Evolutionary conservation across 2,888 invertebrate species (phyloP).

Genomic region (Papilio protenor): DNA sequence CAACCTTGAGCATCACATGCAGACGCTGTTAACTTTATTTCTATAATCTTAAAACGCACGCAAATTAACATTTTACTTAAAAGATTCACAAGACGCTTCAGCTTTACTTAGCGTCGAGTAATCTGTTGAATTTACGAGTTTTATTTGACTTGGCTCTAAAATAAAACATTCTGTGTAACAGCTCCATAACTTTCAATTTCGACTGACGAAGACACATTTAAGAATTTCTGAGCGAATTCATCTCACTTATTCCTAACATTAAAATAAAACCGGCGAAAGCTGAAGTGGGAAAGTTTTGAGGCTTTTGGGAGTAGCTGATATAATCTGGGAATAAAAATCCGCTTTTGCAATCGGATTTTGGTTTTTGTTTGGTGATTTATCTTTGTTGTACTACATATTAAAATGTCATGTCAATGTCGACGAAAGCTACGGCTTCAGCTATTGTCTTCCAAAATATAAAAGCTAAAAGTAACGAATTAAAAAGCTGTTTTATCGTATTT

Average conservation of each 20-base stretch:
- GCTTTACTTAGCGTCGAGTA: not conserved
- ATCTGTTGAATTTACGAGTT: constrained; percentile 22
- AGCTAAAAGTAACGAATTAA: not conserved
- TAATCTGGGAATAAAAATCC: constrained; percentile 13
- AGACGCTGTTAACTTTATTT: not conserved
- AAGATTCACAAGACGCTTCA: constrained; percentile 6
- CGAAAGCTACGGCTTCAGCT: not conserved
- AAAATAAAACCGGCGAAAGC: constrained; percentile 30
- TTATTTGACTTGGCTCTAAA: constrained; percentile 7
- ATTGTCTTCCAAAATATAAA: not conserved
- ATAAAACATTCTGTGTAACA: constrained; percentile 32
- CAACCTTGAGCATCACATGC: not conserved
- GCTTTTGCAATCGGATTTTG: not conserved
- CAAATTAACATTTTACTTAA: not conserved
- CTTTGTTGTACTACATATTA: not conserved
- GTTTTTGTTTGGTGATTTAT: constrained; percentile 9
- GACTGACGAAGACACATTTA: constrained; percentile 33
- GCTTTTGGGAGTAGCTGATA: constrained; percentile 13
- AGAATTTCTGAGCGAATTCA: constrained; percentile 25
- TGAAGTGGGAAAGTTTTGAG: constrained; percentile 31
- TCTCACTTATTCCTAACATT: constrained; percentile 37
- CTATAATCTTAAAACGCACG: not conserved
- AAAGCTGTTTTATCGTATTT: not conserved
- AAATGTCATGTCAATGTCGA: not conserved
- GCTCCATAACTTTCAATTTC: constrained; percentile 37